These are phyloP conservation scores for Acipenser ruthenus DNA, from an alignment of 2,797 vertebrate species.

Conservation along the genomic window DNA sequence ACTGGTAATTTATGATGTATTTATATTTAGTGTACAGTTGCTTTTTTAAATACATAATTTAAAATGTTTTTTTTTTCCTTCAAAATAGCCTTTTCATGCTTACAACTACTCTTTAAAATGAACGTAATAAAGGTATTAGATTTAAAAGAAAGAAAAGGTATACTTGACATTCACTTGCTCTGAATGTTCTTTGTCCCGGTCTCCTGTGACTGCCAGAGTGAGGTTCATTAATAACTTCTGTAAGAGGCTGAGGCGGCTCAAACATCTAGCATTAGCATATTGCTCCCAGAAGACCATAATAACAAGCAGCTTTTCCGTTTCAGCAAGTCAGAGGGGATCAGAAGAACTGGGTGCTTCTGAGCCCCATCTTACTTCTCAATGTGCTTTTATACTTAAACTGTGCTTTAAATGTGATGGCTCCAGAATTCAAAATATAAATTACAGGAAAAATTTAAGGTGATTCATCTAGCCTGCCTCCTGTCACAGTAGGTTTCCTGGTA, in stretches of 20 bases:
- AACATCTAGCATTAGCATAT: neutral
- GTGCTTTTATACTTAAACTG: conserved; percentile 26
- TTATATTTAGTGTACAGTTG: no score
- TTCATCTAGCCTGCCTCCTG: conserved; percentile 7
- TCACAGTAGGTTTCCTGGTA: conserved; percentile 6
- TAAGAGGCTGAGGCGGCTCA: conserved; percentile 21
- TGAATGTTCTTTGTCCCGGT: conserved; percentile 30
- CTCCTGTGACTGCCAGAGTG: conserved; percentile 39
- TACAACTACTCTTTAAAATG: no score
- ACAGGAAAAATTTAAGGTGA: conserved; percentile 43
- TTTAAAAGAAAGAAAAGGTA: no score
- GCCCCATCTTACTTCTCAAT: conserved; percentile 23
- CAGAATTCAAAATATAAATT: conserved; percentile 45
- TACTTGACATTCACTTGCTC: no score
- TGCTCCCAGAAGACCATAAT: neutral
- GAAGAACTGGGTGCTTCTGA: conserved; percentile 3
- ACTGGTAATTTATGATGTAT: no score
- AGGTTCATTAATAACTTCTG: conserved; percentile 46
- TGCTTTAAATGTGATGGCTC: conserved; percentile 42
- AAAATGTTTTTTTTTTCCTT: no score
- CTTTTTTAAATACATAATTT: no score
- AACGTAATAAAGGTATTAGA: conserved; percentile 3
- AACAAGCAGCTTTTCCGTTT: neutral
- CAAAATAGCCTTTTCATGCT: no score
- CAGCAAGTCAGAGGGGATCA: conserved; percentile 7